Base-by-base conservation (phyloP, 2,888 invertebrate species). In the Oligia fasciuncula region DNA sequence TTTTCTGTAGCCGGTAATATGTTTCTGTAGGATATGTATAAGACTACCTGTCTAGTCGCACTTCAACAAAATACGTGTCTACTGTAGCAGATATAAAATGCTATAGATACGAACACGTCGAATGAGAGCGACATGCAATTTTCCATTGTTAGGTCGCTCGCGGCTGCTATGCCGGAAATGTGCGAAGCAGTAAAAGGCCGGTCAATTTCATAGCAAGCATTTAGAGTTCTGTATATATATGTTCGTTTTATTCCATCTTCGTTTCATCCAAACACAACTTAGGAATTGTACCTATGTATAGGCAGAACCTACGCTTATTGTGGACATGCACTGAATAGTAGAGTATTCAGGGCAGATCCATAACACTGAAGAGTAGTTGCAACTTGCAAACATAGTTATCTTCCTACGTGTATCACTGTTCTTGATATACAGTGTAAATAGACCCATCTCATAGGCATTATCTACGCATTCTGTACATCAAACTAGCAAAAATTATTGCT, bases 111-210 rank as follows among this genome's bases (percentile, higher is more conserved):
- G 49, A 80, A 19, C 54, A 29, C 54, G 51, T 80, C 62, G 62
- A 81, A 76, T 57, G 46, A 49, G 76, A 57, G 62, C 68, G 68
- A 80, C 68, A 29, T 80, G 76, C 76, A 76, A 81, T 80, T 69
- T 81, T 40, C 68, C 68, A 76, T 80, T 80, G 81, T 80, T 62
- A 68, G 40, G 17, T 54, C 81, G 81, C 46, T 46, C 68, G 49
- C 54, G 40, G 46, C 75, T 63, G 43, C 35, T 73, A 68, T 62
- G 40, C 67, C 80, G 68, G 80, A 80, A 80, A 81, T 69, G n/a
- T 80, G 68, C 62, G 40, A 54, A 46, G 43, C 73, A 19, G 66
- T 51, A 73, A 73, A 65, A 80, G 13, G n/a, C 51, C 67, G 29
- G 29, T 75, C 75, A 54, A 68, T 75, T 68, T 57, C 43, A 57